Evolutionary conservation across 2,113 vertebrate genomes (phyloP).

Genomic region (Gnathonemus echidnorhynchus): DNA sequence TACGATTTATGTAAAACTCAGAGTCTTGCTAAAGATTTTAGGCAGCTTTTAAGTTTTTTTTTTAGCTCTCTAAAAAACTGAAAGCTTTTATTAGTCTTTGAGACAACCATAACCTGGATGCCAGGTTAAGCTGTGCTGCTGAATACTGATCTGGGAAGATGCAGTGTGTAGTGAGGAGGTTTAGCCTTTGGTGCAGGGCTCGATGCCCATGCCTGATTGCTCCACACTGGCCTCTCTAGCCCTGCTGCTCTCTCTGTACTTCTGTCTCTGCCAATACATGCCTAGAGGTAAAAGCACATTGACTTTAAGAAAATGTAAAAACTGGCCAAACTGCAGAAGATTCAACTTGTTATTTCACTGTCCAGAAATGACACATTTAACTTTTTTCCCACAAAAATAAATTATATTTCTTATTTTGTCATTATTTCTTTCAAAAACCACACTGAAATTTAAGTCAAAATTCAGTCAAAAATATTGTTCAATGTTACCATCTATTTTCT

Average conservation of each 20-base stretch:
- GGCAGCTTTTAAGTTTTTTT: background rate
- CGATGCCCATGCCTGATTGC: background rate
- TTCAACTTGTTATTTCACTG: background rate
- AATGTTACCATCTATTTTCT: background rate
- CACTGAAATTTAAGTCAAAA: background rate
- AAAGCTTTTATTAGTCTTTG: background rate
- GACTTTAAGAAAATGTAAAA: background rate
- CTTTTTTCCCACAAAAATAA: background rate
- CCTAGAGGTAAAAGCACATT: background rate
- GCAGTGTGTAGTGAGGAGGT: background rate
- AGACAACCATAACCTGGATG: background rate
- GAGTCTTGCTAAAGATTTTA: background rate
- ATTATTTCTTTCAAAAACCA: background rate
- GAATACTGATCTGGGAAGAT: background rate
- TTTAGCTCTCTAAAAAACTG: background rate
- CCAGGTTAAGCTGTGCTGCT: background rate
- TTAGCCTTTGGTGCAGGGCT: background rate
- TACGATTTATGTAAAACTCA: background rate
- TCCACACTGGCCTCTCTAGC: background rate
- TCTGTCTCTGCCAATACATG: background rate
- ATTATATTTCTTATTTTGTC: background rate
- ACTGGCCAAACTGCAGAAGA: background rate
- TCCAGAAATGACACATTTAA: background rate
- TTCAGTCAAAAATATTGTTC: background rate
- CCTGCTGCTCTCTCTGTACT: background rate